Conservation (phyloP, 2,797 vertebrate species). For the Scarus forsteni region DNA sequence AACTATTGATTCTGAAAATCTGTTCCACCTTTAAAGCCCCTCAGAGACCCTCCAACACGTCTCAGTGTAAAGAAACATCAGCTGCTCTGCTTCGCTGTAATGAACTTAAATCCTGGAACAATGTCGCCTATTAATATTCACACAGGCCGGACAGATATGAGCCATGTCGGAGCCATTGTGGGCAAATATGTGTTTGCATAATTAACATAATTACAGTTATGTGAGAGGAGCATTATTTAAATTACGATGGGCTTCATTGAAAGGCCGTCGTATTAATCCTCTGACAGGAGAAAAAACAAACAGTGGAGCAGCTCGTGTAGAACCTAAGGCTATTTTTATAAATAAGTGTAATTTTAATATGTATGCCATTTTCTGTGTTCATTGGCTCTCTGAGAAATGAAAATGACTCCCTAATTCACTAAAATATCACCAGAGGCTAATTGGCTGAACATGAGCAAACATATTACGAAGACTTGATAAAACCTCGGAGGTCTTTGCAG, state of each 20-base stretch:
- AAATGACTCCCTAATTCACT: conserved; percentile 59
- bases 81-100: conserved; percentile 7
- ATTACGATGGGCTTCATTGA: conserved; percentile 11
- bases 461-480: conserved; percentile 55
- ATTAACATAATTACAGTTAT: neutral
- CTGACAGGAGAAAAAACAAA: conserved; percentile 54
- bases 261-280: conserved; percentile 28
- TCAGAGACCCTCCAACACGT: conserved; percentile 40
- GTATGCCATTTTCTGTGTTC: conserved; percentile 60
- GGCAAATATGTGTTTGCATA: conserved; percentile 6
- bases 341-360: conserved; percentile 65
- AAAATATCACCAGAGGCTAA: conserved; percentile 52
- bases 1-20: conserved; percentile 56
- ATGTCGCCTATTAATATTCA: conserved; percentile 6
- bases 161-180: neutral
- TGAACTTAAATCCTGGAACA: conserved; percentile 10
- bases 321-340: conserved; percentile 67
- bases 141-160: conserved; percentile 1
- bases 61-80: conserved; percentile 19
- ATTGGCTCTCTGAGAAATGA: conserved; percentile 56
- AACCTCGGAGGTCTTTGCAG: conserved; percentile 49
- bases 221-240: neutral
- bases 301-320: conserved; percentile 18
- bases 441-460: conserved; percentile 55
- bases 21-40: conserved; percentile 45